Base-by-base conservation (phyloP, 2,113 vertebrate species). In the Terrapene triunguis region DNA sequence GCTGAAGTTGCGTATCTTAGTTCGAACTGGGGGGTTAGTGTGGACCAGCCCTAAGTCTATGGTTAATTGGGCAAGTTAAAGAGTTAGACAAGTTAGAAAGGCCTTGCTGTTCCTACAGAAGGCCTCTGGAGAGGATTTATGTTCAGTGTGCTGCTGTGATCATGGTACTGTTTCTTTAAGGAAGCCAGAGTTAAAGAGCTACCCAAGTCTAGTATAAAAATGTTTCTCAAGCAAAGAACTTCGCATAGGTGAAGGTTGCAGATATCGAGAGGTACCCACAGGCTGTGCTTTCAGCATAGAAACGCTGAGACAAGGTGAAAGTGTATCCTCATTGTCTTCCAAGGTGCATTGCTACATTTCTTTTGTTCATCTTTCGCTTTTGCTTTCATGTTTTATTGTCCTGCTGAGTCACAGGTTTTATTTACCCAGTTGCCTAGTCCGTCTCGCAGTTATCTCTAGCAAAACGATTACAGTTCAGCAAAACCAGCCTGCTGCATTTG, bases 1-100 rank as follows among this genome's bases (percentile, higher is more conserved):
- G 38, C 38, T 42, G 38, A 42, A 42, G 38, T 42, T 42, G 38
- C 38, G 38, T 42, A 42, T 42, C 38, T 42, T 42, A 42, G 38
- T 42, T 42, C 38, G 38, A 42, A 42, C 38, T 42, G 38, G 38
- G 38, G 38, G 38, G 38, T 42, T 42, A 42, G 38, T 42, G 38
- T 42, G 38, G 38, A 42, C 38, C 38, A 42, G 38, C 38, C 38
- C 38, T 42, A 95, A 90, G 80, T 76, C 94, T 21, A 93, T 95
- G 69, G 78, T 92, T 94, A 95, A 92, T 74, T 87, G 96, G 92
- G 93, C 89, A 93, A 92, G 69, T n/a, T 74, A 74, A 42, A 14
- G 13, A 62, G 59, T 27, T 62, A 62, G 59, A 7, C 27, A 32
- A 62, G 13, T 62, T 62, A 62, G 29, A 62, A 74, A 38, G n/a